Percentiles rank a stretch among this genome's conserved stretches.
These are phyloP conservation scores for Neomorphus geoffroyi DNA, from an alignment of 2,797 vertebrate species.

Conservation along the genomic window DNA sequence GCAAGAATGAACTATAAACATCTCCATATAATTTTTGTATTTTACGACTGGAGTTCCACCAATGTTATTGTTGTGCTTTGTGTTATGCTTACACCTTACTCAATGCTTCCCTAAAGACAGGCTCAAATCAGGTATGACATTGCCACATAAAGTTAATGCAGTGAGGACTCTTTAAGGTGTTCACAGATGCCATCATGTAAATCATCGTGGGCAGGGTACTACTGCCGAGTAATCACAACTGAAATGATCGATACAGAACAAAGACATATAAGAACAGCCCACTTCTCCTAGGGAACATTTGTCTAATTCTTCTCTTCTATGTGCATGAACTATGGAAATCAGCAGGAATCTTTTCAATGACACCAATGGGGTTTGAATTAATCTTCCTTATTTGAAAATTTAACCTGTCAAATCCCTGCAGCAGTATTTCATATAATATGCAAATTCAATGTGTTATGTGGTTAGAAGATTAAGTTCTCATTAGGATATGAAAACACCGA, in stretches of 20 bases:
- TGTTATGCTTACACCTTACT: neutral
- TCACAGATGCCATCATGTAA: neutral
- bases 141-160: neutral
- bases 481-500: neutral
- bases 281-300: neutral
- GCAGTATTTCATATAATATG: neutral
- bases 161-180: neutral
- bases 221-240: neutral
- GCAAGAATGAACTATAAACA: neutral
- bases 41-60: neutral
- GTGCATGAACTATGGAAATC: neutral
- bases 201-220: neutral
- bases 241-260: neutral
- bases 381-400: constrained; percentile 19
- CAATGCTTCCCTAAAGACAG: neutral
- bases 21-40: neutral
- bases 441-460: neutral
- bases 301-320: neutral
- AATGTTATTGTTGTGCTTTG: neutral
- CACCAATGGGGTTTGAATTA: neutral
- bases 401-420: neutral
- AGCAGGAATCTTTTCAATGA: neutral
- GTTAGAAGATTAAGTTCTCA: neutral
- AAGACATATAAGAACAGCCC: neutral
- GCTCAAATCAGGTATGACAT: neutral